Conservation (phyloP, 2,113 vertebrate species). For the Rhynchomys soricoides region DNA sequence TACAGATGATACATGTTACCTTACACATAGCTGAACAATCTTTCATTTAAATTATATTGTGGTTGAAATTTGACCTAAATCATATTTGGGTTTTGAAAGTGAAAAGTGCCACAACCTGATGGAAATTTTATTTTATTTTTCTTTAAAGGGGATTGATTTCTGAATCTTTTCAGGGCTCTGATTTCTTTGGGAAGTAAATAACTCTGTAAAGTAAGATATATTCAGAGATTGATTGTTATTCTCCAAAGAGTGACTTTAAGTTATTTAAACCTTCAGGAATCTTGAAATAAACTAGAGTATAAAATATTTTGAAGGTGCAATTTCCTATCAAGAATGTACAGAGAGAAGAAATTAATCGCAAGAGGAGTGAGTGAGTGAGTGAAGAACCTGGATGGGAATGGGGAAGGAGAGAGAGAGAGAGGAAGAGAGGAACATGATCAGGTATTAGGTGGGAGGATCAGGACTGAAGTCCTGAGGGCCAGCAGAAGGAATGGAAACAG, state of each 20-base stretch:
- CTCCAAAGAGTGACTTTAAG: constrained; percentile 28
- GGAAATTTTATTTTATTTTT: constrained; percentile 46
- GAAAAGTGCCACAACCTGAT: not conserved
- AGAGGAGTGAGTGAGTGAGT: too few relatives aligned
- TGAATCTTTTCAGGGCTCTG: not conserved
- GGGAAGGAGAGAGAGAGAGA: too few relatives aligned
- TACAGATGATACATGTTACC: not conserved
- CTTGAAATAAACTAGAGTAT: constrained; percentile 42
- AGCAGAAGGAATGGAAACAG: too few relatives aligned
- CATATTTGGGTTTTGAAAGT: not conserved
- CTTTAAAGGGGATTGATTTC: constrained; percentile 20
- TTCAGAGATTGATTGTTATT: constrained; percentile 47
- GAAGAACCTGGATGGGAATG: too few relatives aligned
- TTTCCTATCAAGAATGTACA: constrained; percentile 56
- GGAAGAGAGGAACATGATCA: too few relatives aligned
- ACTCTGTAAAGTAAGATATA: constrained; percentile 30
- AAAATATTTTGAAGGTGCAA: constrained; percentile 51
- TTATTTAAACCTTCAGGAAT: constrained; percentile 45
- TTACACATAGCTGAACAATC: not conserved
- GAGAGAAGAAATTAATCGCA: too few relatives aligned
- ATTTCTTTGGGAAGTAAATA: constrained; percentile 59
- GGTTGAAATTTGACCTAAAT: constrained; percentile 43
- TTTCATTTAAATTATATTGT: constrained; percentile 20
- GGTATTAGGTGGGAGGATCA: too few relatives aligned
- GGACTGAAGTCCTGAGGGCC: too few relatives aligned